These are phyloP conservation scores for Philereme transversata DNA, from an alignment of 2,888 invertebrate species.

Conservation along the genomic window DNA sequence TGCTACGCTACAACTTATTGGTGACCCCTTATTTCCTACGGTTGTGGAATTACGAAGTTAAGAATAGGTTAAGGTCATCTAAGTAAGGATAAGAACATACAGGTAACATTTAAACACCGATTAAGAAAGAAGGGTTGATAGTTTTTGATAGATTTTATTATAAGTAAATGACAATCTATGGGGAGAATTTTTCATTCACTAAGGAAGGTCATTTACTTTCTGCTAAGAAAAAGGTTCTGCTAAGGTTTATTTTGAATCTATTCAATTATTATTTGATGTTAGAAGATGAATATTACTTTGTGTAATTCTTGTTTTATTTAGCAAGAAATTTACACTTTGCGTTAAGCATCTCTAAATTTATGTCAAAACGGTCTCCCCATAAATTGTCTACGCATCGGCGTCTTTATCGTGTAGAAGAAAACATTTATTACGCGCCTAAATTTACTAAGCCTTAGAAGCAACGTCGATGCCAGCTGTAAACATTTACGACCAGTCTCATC, in stretches of 20 bases:
- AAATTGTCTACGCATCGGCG: slow-evolving; percentile 64
- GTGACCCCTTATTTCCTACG: slow-evolving; percentile 71
- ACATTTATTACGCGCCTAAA: slow-evolving; percentile 84
- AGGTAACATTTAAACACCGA: slow-evolving; percentile 77
- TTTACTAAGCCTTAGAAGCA: slow-evolving; percentile 81
- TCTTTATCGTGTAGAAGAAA: slow-evolving; percentile 70
- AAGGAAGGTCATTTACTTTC: not conserved
- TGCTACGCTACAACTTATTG: slow-evolving; percentile 61
- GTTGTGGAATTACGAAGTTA: slow-evolving; percentile 57
- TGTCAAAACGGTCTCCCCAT: slow-evolving; percentile 47
- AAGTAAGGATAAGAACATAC: slow-evolving; percentile 63
- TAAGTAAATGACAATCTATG: slow-evolving; percentile 58
- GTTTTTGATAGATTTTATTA: slow-evolving; percentile 51
- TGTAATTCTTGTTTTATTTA: not conserved
- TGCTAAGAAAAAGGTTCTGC: not conserved
- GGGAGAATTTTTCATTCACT: slow-evolving; percentile 38
- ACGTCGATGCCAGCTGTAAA: slow-evolving; percentile 79
- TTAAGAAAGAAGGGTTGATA: slow-evolving; percentile 64
- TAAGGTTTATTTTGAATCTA: not conserved
- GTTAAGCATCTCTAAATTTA: slow-evolving; percentile 1
- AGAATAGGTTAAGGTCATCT: slow-evolving; percentile 63
- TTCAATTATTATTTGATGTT: not conserved
- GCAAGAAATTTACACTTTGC: not conserved
- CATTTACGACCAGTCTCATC: slow-evolving; percentile 79
- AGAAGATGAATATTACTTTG: not conserved